Evolutionary conservation across 2,888 invertebrate species (phyloP), one percentile per base, ranked within the genome.

Genomic region (Tipula confusa): DNA sequence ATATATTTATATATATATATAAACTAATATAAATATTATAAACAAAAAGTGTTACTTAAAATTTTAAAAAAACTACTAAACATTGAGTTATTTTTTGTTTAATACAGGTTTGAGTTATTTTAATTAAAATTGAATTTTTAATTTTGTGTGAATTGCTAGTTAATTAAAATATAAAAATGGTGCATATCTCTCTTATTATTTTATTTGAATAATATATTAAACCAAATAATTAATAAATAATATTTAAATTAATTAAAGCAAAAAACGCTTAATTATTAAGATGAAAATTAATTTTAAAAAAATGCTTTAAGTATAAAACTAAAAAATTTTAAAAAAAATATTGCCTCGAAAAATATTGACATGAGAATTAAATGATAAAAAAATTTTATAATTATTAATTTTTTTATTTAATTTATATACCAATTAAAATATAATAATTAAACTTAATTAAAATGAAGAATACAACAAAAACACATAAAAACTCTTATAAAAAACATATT

Each of bases 111-210:
- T 64, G 64, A 64, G 64, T 64, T 64, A 24, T 43, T 43, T 43
- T 43, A 15, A 43, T 15, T 64, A 5, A 24, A 64, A 64, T 24
- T 24, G 18, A 9, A 64, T 11, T 64, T 64, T 24, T 64, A 64
- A 64, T 64, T 64, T 64, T 9, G 64, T 64, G 64, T 64, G 64
- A 24, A 64, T 64, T 24, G 64, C 64, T 64, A 64, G 64, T 64
- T 64, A 64, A 48, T 48, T 48, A 64, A 64, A 64, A 64, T 24
- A 1, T 64, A 64, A 64, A 64, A 80, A 80, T 80, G 80, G 80
- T 80, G 80, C 80, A 80, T 80, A 80, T 80, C 80, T 80, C 29
- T 80, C 29, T 80, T 80, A n/a, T 80, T 18, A 15, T 31, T 80
- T 80, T 80, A 29, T 31, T 29, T 80, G 29, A 80, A 29, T 4